These are phyloP conservation scores for Anguilla obscura DNA, from an alignment of 2,797 vertebrate species.

Conservation along the genomic window DNA sequence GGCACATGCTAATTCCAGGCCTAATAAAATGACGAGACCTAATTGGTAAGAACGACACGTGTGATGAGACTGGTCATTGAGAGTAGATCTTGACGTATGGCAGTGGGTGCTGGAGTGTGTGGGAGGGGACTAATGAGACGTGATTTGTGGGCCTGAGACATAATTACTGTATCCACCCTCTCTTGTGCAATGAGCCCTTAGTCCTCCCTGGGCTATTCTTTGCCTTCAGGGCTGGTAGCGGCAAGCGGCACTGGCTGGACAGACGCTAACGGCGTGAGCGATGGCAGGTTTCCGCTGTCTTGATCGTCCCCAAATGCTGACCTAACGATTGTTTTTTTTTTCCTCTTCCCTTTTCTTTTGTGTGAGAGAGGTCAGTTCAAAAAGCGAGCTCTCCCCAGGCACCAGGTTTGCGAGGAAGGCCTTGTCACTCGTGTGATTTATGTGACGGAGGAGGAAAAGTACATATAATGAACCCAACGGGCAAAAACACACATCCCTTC, in stretches of 20 bases:
- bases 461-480: neutral
- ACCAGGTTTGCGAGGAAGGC: slow-evolving; percentile 56
- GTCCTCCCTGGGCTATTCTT: neutral
- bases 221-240: neutral
- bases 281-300: slow-evolving; percentile 33
- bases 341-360: slow-evolving; percentile 34
- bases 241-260: neutral
- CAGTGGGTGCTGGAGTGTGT: neutral
- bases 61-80: neutral
- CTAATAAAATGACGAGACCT: neutral
- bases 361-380: neutral
- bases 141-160: slow-evolving; percentile 12
- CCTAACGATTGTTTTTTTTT: slow-evolving; percentile 47
- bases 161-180: slow-evolving; percentile 1
- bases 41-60: neutral
- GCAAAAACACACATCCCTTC: neutral
- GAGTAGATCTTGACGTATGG: neutral
- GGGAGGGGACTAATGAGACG: slow-evolving; percentile 11
- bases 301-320: slow-evolving; percentile 33
- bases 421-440: slow-evolving; percentile 69
- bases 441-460: slow-evolving; percentile 58
- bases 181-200: slow-evolving; percentile 14
- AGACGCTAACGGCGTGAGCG: neutral
- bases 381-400: slow-evolving; percentile 52
- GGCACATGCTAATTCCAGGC: slow-evolving; percentile 41